These are phyloP conservation scores for Pristionchus japonicus DNA, from an alignment of 2,888 invertebrate species.

Conservation along the genomic window DNA sequence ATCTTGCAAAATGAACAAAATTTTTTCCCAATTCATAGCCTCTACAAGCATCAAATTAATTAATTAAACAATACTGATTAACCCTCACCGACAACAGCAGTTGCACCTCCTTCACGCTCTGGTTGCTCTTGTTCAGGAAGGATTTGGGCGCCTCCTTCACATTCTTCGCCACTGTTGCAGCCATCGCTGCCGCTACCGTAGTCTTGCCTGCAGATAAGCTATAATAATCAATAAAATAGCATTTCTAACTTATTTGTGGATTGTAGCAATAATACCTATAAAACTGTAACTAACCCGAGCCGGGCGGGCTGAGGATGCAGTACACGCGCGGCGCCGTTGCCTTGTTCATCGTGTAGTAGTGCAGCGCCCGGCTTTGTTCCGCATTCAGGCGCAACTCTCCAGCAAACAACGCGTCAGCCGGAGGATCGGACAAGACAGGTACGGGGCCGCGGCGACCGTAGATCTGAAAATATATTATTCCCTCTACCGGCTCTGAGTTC, in stretches of 20 bases:
- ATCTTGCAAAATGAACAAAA: too few relatives aligned
- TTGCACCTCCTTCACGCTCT: neutral
- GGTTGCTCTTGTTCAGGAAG: neutral
- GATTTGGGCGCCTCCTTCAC: neutral
- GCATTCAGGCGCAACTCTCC: neutral
- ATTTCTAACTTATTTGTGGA: too few relatives aligned
- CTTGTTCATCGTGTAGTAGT: neutral
- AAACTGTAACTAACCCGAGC: neutral
- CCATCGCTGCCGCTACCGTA: neutral
- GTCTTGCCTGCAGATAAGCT: conserved; percentile 26
- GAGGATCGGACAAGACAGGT: neutral
- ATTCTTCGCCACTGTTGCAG: neutral
- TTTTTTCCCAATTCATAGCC: too few relatives aligned
- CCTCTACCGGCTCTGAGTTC: too few relatives aligned
- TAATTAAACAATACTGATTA: too few relatives aligned
- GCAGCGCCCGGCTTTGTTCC: neutral
- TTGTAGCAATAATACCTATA: too few relatives aligned
- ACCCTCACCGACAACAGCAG: neutral
- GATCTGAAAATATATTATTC: neutral
- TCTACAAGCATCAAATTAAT: too few relatives aligned
- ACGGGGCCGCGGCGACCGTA: neutral
- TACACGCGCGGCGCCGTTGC: neutral
- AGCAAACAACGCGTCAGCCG: neutral
- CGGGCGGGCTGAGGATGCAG: conserved; percentile 16
- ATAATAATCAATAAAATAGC: too few relatives aligned